Evolutionary conservation across 1,140 invertebrate species (phyloP), one percentile per base, ranked within the genome.

Genomic region (Hesperophylax magnus): DNA sequence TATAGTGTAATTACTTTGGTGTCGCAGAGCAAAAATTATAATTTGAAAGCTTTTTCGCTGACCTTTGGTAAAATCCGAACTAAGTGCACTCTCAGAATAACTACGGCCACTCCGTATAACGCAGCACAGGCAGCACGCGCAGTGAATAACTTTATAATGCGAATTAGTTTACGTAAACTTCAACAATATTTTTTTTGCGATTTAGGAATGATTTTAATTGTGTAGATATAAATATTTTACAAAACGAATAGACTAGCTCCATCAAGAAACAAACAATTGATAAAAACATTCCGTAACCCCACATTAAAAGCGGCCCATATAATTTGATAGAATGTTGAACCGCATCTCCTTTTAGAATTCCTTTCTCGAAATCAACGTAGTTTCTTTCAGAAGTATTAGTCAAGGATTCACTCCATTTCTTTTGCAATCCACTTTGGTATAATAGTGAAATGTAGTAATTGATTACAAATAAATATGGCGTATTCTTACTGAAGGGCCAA

Each of bases 401-500:
- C 31, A 61, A 39, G 9, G 47, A 53, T 47, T 74, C 24, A 39
- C 39, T 31, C 75, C 75, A 81, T 72, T 81, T 81, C 39, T 69
- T 20, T 18, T 31, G 54, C 11, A 81, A 52, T 18, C 82, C 82
- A 22, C 20, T 77, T 79, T 81, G 47, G 39, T 69, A 63, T 17
- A 84, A 11, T 4, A 47, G 17, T n/a, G 52, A 27, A 22, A 84
- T 77, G 52, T 81, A 74, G 3, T 47, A 53, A 52, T 81, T 81
- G 18, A 84, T 39, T 0, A 22, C 47, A 18, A 71, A 52, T 31
- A 84, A 22, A 52, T 81, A 84, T 3, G 82, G 82, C 3, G 65
- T 24, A 17, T 72, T 63, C 67, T 81, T 81, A 22, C 74, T 61
- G 65, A 81, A 77, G 17, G 78, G 78, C 80, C 80, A 84, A 1